Base-by-base conservation (phyloP, 2,113 vertebrate genomes). In the Pogona vitticeps region DNA sequence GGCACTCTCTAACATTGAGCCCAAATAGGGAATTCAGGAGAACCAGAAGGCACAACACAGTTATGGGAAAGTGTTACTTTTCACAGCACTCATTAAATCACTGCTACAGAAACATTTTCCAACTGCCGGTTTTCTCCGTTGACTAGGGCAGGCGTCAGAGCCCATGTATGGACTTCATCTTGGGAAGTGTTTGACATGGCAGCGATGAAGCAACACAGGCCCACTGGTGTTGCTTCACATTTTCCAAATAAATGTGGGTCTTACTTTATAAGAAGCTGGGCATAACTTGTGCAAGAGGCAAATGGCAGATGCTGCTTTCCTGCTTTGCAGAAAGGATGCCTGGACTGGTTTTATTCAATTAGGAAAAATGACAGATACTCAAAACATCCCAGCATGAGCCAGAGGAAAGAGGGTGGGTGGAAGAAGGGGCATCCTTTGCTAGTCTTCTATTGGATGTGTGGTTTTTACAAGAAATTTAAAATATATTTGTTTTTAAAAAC, bases 111-210 rank as follows among this genome's bases (percentile, higher is more conserved):
- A 58, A 73, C 38, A 38, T 12, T 59, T 59, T 31, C 33, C 33
- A 61, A 14, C 18, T 23, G 36, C n/a, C 42, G 23, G n/a, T 72
- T 15, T 83, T 33, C 73, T 59, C 20, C 52, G 15, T 1, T 18
- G 8, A 46, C 36, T 12, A 61, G 33, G 28, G 38, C 38, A 73
- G 33, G 33, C 52, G 33, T 52, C 67, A 23, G 46, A 31, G 65
- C 20, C 80, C 82, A 38, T 58, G 23, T 83, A 73, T 58, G 88
- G 56, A 84, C 40, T 89, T 93, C 92, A 67, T 20, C 17, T 94
- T 42, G 12, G 86, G 31, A 86, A 59, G 40, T 76, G 26, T 80
- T 17, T 42, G 80, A 76, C 70, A 73, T 61, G 42, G 26, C 23
- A 84, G 70, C 33, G 80, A 10, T 76, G 87, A 84, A 85, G 52